Base-by-base conservation (phyloP, 2,888 invertebrate species). In the Adelphocoris suturalis region DNA sequence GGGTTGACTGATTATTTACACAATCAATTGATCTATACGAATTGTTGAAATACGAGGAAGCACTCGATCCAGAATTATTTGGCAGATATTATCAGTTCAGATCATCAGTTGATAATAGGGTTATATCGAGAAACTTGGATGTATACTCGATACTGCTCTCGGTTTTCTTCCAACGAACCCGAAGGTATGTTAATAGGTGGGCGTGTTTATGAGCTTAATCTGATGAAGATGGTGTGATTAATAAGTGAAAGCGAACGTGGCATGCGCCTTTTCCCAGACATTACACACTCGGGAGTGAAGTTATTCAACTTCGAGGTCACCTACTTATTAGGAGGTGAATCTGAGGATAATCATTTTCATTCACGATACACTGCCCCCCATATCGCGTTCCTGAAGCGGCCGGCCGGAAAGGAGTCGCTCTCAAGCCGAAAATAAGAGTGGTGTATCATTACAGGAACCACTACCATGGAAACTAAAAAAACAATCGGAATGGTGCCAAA, bases 261-360 rank as follows among this genome's bases (percentile, higher is more conserved):
- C 75, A n/a, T 28, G 75, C 75, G 75, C 75, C 78, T 78, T 78
- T 78, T 78, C 78, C 78, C 78, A 78, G 5, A 37, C 78, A 78
- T 78, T 78, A 78, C 78, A 37, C 78, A 37, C 78, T 23, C 23
- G 27, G 5, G 27, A 37, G 76, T 27, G 27, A 27, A 76, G 76
- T 76, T 76, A 76, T 76, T 37, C 76, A 76, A 76, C 76, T 76
- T 12, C 46, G 78, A 78, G 78, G 78, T 78, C 78, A 78, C 78
- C 78, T 78, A 78, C 78, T 78, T 47, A 19, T 47, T 23, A 68
- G 68, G 23, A 68, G 68, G 68, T 68, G 68, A 57, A 57, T 57
- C 68, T 23, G 23, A 68, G 27, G 68, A 68, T 68, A 23, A 68
- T 68, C 61, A 19, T 68, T 52, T 68, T 68, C 68, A 27, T 19